Evolutionary conservation across 30 jellyfish, hydroid and myxozoan genomes (phyloP), one percentile per base, ranked within the genome.

Genomic region (Pelagia noctiluca): DNA sequence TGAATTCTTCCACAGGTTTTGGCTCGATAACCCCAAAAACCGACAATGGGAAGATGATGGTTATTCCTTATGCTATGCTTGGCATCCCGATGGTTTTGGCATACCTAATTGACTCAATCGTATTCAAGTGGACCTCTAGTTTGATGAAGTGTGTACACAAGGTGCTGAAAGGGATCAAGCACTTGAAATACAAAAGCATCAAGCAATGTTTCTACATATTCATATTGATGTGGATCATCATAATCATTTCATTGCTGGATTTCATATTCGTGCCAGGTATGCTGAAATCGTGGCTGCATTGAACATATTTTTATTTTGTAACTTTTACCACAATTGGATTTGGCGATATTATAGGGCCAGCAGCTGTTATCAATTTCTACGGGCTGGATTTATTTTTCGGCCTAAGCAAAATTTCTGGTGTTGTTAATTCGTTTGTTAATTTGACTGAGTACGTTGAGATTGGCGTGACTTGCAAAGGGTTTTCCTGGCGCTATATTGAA

Each of bases 301-400:
- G 69, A 0, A 23, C 67, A 1, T 80, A 80, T 24, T 80, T 80
- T 36, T 50, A 69, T 5, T 80, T 80, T 37, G 83, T 80, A 76
- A 30, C 90, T 0, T 80, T 65, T 77, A 63, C 90, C 18, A 80
- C 90, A 2, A 52, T 80, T 34, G 90, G 90, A 11, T 80, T 18
- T 65, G 90, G 90, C n/a, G 90, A 80, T 30, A 66, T 66, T 0
- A 19, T 66, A 0, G 68, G 28, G 12, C 77, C 73, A 1, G 90
- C 90, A 0, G 74, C 48, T 28, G 33, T 11, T 19, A 2, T 22
- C 4, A 42, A 30, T 22, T 66, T 80, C 30, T 80, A 80, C 48
- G 77, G 77, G 25, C 13, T 25, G 0, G 3, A 28, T 2, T 71
- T 80, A 0, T 18, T 50, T 28, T 3, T 80, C 32, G 90, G 90